A percentile compares a stretch with the other conserved stretches of the same genome.
These are phyloP conservation scores for Melanchra persicariae DNA, from an alignment of 2,888 invertebrate genomes.

Conservation along the genomic window DNA sequence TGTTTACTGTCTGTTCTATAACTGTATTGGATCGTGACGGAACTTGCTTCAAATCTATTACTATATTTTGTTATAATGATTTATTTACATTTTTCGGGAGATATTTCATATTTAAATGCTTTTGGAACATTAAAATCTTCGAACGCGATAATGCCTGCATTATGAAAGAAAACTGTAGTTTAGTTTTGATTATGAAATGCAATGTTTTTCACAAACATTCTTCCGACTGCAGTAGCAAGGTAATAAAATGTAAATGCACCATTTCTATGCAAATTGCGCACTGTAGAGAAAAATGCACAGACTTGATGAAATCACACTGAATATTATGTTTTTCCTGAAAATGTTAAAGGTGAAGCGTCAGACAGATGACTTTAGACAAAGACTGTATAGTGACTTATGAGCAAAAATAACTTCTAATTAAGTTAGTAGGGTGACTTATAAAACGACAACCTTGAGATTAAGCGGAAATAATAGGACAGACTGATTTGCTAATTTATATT, in stretches of 20 bases:
- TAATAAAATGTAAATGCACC: constrained; percentile 48
- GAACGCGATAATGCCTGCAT: neutral
- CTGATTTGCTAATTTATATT: no score
- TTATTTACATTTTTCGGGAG: constrained; percentile 9
- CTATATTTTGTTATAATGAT: neutral
- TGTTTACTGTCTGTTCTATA: neutral
- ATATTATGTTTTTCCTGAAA: constrained; percentile 12
- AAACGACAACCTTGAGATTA: no score
- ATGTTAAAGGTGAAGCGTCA: neutral
- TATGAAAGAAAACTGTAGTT: fast-evolving
- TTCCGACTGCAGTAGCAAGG: constrained; percentile 14
- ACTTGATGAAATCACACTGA: constrained; percentile 28
- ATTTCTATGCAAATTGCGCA: constrained; percentile 58
- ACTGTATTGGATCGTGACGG: neutral
- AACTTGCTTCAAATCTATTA: constrained; percentile 12
- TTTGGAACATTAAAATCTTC: neutral
- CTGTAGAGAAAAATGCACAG: constrained; percentile 41
- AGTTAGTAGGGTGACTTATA: neutral
- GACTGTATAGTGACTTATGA: neutral
- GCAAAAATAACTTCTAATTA: neutral
- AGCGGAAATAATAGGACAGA: neutral
- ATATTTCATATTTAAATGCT: no score
- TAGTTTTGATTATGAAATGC: neutral
- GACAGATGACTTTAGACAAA: neutral
- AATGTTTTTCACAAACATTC: constrained; percentile 6